phyloP scores from a whole-genome alignment of 2,797 vertebrate species.

The Pantherophis vulpinus region DNA sequence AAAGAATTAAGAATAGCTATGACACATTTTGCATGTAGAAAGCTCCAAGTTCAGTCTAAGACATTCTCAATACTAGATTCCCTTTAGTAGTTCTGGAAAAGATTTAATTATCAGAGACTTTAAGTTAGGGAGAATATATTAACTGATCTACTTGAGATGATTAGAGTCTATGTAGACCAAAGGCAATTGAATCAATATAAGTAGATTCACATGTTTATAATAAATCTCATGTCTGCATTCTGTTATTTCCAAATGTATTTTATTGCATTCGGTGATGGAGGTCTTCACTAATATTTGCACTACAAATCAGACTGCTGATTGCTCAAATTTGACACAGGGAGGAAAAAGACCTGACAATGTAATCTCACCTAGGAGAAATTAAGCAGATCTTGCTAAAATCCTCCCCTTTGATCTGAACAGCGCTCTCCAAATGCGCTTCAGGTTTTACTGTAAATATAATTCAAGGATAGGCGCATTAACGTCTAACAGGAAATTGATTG shows the following conservation, averaged over 20 bases:
- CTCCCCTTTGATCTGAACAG: neutral
- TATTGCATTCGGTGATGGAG: neutral
- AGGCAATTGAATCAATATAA: neutral
- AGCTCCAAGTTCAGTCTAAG: neutral
- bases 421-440: neutral
- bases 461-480: neutral
- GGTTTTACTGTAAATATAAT: neutral
- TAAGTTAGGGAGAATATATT: neutral
- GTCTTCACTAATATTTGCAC: neutral
- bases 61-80: neutral
- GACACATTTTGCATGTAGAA: neutral
- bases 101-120: neutral
- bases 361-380: neutral
- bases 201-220: neutral
- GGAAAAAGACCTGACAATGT: neutral
- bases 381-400: neutral
- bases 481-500: neutral
- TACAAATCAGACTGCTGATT: neutral
- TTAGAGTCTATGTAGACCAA: neutral
- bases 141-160: neutral
- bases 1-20: neutral
- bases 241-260: neutral
- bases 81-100: neutral
- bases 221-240: neutral
- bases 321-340: neutral